Conservation (phyloP, 2,113 vertebrate genomes). For the Erpornis zantholeuca region DNA sequence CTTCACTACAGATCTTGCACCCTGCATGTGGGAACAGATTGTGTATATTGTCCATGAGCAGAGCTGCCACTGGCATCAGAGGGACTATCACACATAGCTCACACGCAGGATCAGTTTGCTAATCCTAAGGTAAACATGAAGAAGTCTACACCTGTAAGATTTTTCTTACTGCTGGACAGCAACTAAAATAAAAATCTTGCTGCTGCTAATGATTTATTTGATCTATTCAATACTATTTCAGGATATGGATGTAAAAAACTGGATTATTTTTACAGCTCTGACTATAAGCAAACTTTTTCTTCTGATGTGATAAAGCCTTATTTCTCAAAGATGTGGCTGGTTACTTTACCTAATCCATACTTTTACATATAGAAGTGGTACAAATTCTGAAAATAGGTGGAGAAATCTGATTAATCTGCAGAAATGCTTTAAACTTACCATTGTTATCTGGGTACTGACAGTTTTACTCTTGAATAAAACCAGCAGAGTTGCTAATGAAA, state of each 20-base stretch:
- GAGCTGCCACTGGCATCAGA: neutral
- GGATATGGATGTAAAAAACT: neutral
- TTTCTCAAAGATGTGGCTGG: neutral
- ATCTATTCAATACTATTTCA: neutral
- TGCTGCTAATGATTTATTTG: neutral
- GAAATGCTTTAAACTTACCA: neutral
- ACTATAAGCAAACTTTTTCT: neutral
- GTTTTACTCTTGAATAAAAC: neutral
- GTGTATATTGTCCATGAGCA: neutral
- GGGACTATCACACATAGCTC: neutral
- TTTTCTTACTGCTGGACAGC: neutral
- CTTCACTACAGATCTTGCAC: neutral
- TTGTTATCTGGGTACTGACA: neutral
- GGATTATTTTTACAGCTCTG: neutral
- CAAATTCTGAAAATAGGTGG: neutral
- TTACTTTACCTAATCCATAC: neutral
- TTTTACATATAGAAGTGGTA: neutral
- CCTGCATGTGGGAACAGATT: neutral
- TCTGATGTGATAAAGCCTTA: neutral
- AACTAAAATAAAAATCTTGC: neutral
- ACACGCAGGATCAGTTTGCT: neutral
- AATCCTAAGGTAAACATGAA: neutral
- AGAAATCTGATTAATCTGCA: neutral
- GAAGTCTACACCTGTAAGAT: neutral
- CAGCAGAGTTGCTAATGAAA: neutral